These are phyloP conservation scores for Lasioglossum marginatum DNA, from an alignment of 2,888 invertebrate species.

Conservation along the genomic window DNA sequence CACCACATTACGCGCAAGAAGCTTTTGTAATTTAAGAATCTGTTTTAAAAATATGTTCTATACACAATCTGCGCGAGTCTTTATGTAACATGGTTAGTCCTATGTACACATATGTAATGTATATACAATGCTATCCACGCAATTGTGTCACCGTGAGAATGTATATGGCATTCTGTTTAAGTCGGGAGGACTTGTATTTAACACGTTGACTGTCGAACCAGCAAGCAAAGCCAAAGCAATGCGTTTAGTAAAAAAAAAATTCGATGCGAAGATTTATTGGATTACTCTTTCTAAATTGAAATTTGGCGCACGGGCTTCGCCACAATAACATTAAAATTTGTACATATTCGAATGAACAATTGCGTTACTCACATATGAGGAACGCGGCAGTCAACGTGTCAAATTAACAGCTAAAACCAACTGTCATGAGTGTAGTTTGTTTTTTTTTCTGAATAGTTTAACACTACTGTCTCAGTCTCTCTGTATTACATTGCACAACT, in stretches of 20 bases:
- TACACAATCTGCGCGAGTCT: constrained; percentile 34
- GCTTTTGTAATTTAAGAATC: constrained; percentile 37
- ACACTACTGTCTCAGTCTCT: constrained; percentile 9
- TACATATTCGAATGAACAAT: neutral
- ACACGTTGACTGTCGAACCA: constrained; percentile 3
- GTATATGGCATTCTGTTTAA: constrained; percentile 41
- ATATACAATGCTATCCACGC: constrained; percentile 49
- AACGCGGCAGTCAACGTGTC: constrained; percentile 11
- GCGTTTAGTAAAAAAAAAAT: neutral
- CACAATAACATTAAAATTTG: neutral
- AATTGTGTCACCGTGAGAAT: constrained; percentile 34
- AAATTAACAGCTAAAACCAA: constrained; percentile 35
- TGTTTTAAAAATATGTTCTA: constrained; percentile 47
- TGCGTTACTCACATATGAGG: neutral
- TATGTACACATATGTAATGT: constrained; percentile 52
- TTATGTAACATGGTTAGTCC: constrained; percentile 24
- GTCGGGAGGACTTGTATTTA: constrained; percentile 23
- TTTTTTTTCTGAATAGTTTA: constrained; percentile 8
- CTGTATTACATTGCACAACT: constrained; percentile 26
- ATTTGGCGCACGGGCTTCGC: neutral
- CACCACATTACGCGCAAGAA: constrained; percentile 20
- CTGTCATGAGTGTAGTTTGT: constrained; percentile 16
- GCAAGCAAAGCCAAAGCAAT: neutral
- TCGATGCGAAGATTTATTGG: neutral
- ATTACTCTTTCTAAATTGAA: too few species aligned